phyloP scores from a whole-genome alignment of 2,797 vertebrate genomes.

The Hafferia zeledoni region DNA sequence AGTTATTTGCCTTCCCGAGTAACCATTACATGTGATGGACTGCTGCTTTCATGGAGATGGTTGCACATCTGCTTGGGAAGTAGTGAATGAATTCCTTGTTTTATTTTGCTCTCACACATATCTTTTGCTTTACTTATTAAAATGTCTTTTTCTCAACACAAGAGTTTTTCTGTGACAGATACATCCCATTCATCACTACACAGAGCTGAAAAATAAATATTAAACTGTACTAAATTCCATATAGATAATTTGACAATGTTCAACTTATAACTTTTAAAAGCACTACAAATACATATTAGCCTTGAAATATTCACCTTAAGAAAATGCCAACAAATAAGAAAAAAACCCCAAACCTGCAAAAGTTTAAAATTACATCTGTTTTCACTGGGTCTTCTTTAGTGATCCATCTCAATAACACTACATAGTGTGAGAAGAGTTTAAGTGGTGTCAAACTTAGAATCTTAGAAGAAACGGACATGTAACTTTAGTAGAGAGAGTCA shows the following conservation, averaged over 20 bases:
- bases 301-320: neutral
- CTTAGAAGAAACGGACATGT: neutral
- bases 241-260: neutral
- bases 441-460: neutral
- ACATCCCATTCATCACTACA: neutral
- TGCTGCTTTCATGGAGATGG: neutral
- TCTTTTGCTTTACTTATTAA: neutral
- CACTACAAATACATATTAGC: neutral
- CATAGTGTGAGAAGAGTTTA: neutral
- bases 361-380: neutral
- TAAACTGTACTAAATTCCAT: neutral
- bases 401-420: neutral
- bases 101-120: rapidly evolving
- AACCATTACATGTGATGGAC: rapidly evolving
- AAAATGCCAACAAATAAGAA: rapidly evolving
- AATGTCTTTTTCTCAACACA: neutral
- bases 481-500: neutral
- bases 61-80: neutral
- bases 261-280: neutral
- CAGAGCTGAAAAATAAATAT: neutral
- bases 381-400: neutral
- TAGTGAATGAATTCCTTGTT: rapidly evolving
- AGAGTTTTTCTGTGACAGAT: neutral
- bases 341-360: rapidly evolving
- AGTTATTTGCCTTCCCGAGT: neutral